phyloP scores from a whole-genome alignment of 2,113 vertebrate genomes.

The Festucalex cinctus region DNA sequence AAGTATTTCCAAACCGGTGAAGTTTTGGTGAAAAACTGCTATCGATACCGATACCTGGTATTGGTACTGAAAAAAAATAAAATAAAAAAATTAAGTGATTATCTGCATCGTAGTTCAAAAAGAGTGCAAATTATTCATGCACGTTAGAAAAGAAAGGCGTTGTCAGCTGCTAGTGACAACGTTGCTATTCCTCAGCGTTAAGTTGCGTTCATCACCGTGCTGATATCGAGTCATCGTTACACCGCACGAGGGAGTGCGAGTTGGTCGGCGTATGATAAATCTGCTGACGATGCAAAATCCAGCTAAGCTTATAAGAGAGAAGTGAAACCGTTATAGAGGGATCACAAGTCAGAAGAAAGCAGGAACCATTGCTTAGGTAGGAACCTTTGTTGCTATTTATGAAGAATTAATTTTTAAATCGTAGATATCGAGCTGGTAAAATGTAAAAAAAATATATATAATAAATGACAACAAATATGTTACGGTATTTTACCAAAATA shows the following conservation, averaged over 20 bases:
- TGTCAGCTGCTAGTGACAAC: background rate
- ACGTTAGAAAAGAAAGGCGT: background rate
- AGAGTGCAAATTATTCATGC: background rate
- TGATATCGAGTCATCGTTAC: background rate
- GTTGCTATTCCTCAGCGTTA: background rate
- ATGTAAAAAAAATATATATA: no score
- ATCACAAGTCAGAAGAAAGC: background rate
- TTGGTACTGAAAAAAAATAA: no score
- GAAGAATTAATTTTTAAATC: background rate
- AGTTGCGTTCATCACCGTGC: no score
- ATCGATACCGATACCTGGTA: no score
- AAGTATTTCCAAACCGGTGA: no score
- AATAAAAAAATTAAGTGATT: background rate
- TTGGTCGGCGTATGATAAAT: background rate
- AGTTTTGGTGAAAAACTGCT: no score
- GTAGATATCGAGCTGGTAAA: background rate
- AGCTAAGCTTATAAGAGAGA: slow-evolving; percentile 30
- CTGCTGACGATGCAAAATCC: slow-evolving; percentile 13
- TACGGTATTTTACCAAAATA: background rate
- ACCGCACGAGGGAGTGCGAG: background rate
- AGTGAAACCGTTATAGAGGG: slow-evolving; percentile 9
- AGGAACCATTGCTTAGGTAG: slow-evolving; percentile 21
- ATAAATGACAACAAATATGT: background rate
- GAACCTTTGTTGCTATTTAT: background rate
- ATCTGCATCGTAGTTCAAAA: background rate